Base-by-base conservation (phyloP, 2,888 invertebrate species). In the Nymphalis polychloros region DNA sequence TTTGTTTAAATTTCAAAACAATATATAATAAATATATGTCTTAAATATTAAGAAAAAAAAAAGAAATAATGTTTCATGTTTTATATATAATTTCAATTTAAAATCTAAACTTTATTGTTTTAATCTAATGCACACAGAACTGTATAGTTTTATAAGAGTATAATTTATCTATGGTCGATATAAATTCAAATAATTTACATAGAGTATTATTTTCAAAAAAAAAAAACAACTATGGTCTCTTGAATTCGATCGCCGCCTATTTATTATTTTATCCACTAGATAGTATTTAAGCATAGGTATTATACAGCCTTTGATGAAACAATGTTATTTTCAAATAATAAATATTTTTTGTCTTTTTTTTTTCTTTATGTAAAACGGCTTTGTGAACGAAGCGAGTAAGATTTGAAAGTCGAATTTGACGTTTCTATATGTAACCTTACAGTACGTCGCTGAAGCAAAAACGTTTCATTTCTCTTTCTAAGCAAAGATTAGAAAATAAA, bases 231-330 rank as follows among this genome's bases (percentile, higher is more conserved):
- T 52, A 68, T 70, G 66, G 69, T 72, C 69, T 73, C 64, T 55
- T 48, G 7, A 55, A 74, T 63, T 71, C 48, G 67, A 71, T 68
- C 67, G 64, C 75, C 75, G 75, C 75, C 75, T 75, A 75, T 71
- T 72, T 60, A 31, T 53, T 62, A n/a, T 55, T 67, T 67, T 35
- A 60, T 61, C n/a, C 60, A 66, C 10, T 62, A 66, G 17, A 6
- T 48, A 47, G 48, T 60, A 20, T 48, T n/a, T 59, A 60, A 59
- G 59, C 20, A 52, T 59, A 46, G 52, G 27, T 50, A 13, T 16
- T 60, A 52, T 2, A 20, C 47, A 55, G 67, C 61, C 35, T 63
- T 53, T 60, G 53, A 63, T 23, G 16, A 60, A 53, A 20, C 19
- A 23, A 27, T 8, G 13, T 23, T 53, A 23, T 53, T 53, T 53